Percentiles rank a stretch among this genome's conserved stretches.
Evolutionary conservation across 1,140 invertebrate species (phyloP).

Genomic region (Trichoplusia ni): DNA sequence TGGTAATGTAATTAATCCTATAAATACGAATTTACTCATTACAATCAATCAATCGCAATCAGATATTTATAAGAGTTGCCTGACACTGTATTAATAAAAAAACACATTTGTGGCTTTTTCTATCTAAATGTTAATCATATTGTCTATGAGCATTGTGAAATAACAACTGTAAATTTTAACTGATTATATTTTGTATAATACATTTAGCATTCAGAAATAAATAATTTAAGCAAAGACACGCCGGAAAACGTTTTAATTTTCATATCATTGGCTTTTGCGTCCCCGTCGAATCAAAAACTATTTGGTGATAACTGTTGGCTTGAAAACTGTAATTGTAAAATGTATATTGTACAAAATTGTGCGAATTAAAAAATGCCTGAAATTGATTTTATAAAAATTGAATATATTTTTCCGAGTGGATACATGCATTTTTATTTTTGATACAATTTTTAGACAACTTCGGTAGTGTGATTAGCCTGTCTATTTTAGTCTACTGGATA

Average conservation of each 20-base stretch:
- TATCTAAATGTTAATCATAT: too few relatives aligned
- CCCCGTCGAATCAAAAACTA: conserved; percentile 6
- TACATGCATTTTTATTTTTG: conserved; percentile 61
- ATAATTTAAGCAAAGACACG: neutral
- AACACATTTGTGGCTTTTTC: too few relatives aligned
- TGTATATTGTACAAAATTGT: conserved; percentile 74
- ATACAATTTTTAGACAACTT: neutral
- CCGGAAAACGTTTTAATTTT: neutral
- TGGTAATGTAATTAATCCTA: too few relatives aligned
- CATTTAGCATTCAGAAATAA: neutral
- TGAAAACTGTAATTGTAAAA: conserved; percentile 49
- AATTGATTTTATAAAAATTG: conserved; percentile 81
- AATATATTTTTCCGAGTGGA: conserved; percentile 80
- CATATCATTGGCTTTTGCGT: neutral
- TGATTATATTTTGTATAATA: conserved; percentile 4
- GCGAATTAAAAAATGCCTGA: conserved; percentile 74
- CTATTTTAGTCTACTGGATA: too few relatives aligned
- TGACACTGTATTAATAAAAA: too few relatives aligned
- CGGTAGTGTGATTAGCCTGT: too few relatives aligned
- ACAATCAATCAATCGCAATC: too few relatives aligned
- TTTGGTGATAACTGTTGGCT: conserved; percentile 38
- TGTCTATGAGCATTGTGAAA: conserved; percentile 10
- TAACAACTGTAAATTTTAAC: too few relatives aligned
- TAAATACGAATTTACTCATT: too few relatives aligned
- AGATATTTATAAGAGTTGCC: too few relatives aligned